A percentile compares a stretch with the other conserved stretches of the same genome.
Conservation (phyloP, 2,888 invertebrate genomes). For the Lochmaea capreae region DNA sequence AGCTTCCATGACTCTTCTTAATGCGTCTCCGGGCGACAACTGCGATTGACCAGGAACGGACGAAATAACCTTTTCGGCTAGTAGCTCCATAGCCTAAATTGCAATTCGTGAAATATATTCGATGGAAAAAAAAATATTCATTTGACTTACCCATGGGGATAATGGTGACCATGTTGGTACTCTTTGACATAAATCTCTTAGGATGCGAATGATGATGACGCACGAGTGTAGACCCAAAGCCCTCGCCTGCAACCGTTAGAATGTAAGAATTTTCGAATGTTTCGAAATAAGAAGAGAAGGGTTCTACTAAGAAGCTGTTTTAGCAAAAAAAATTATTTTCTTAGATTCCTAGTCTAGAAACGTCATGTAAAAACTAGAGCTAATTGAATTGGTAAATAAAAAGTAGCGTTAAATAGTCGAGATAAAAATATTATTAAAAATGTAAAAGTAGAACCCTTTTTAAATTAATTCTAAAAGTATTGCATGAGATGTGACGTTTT, state of each 20-base stretch:
- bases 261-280: conserved; percentile 50
- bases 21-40: conserved; percentile 92
- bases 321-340: conserved; percentile 14
- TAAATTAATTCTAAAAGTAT: conserved; percentile 48
- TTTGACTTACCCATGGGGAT: conserved; percentile 88
- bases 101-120: background rate
- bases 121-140: conserved; percentile 45
- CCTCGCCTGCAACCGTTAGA: conserved; percentile 83
- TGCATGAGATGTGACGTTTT: conserved; percentile 61
- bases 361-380: background rate
- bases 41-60: conserved; percentile 77
- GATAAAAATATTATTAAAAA: background rate
- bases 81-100: conserved; percentile 89
- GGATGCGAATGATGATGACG: conserved; percentile 94
- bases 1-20: conserved; percentile 95
- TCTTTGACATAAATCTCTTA: conserved; percentile 95
- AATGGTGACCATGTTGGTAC: conserved; percentile 95
- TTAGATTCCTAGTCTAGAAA: background rate
- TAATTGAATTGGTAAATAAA: background rate
- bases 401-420: background rate
- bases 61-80: conserved; percentile 94
- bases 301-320: conserved; percentile 49
- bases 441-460: conserved; percentile 57
- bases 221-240: conserved; percentile 95
- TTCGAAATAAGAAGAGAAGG: conserved; percentile 39